These are phyloP conservation scores for Microcebus lehilahytsara DNA, from an alignment of 2,113 vertebrate species.

Conservation along the genomic window DNA sequence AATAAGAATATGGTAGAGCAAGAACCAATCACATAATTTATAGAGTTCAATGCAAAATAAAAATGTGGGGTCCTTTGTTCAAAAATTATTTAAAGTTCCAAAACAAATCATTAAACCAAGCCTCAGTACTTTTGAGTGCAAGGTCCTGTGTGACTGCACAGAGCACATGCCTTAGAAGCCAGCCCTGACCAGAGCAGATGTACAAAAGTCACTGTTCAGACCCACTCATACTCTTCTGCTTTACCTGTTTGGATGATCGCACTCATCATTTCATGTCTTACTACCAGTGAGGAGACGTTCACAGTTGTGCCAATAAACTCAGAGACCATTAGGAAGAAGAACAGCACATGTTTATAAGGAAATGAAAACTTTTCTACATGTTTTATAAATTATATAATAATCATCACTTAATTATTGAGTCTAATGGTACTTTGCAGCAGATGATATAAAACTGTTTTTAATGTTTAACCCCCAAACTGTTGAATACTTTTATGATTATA, in stretches of 20 bases:
- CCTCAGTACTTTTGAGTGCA: background rate
- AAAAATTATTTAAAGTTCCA: slow-evolving; percentile 1
- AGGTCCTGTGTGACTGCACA: background rate
- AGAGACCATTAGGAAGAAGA: background rate
- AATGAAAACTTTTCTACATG: background rate
- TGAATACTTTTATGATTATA: slow-evolving; percentile 1
- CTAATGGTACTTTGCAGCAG: background rate
- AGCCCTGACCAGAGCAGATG: background rate
- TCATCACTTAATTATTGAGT: slow-evolving; percentile 17
- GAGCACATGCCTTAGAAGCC: background rate
- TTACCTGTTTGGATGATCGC: background rate
- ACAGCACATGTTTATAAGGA: background rate
- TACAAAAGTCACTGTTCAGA: background rate
- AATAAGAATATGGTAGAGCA: background rate
- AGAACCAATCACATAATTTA: background rate
- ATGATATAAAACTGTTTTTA: slow-evolving; percentile 36
- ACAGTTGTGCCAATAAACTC: background rate
- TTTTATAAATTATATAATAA: slow-evolving; percentile 45
- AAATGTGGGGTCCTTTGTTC: background rate
- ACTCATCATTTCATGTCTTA: background rate
- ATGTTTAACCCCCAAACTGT: slow-evolving; percentile 9
- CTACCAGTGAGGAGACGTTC: background rate
- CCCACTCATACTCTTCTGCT: background rate
- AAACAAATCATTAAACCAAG: background rate
- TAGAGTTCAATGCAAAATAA: background rate